phyloP scores from a whole-genome alignment of 2,888 invertebrate genomes.

The Alviniconcha strummeri region DNA sequence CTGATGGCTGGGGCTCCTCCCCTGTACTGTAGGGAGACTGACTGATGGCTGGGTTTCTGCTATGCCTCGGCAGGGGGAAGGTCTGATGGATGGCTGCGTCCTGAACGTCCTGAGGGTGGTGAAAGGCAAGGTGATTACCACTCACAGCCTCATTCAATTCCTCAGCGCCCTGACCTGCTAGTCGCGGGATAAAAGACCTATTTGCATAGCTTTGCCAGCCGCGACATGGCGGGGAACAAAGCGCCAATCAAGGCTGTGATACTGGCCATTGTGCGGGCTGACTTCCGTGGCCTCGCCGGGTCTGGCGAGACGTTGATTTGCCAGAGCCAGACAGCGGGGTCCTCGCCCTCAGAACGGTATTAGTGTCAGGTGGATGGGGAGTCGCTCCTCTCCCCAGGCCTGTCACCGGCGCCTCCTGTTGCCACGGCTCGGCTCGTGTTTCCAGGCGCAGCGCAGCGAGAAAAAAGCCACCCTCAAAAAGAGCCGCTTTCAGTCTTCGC shows the following conservation, averaged over 20 bases:
- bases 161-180: conserved; percentile 3
- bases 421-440: conserved; percentile 12
- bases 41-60: no score
- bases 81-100: conserved; percentile 31
- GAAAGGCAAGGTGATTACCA: conserved; percentile 24
- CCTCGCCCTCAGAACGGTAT: conserved; percentile 18
- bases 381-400: neutral
- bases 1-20: no score
- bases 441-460: neutral
- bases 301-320: conserved; percentile 24
- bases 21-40: no score
- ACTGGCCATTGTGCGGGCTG: conserved; percentile 14
- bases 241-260: conserved; percentile 23
- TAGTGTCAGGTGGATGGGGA: conserved; percentile 24
- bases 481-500: neutral
- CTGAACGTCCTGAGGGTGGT: neutral
- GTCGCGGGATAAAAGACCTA: conserved; percentile 10
- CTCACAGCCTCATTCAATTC: conserved; percentile 9
- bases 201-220: conserved; percentile 20
- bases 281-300: neutral
- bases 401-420: conserved; percentile 26
- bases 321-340: conserved; percentile 25
- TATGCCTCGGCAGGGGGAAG: neutral
- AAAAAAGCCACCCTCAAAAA: neutral
- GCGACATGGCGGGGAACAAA: conserved; percentile 23